Evolutionary conservation across 1,140 invertebrate genomes (phyloP), one percentile per base, ranked within the genome.

Genomic region (Aphelenchoides fujianensis): DNA sequence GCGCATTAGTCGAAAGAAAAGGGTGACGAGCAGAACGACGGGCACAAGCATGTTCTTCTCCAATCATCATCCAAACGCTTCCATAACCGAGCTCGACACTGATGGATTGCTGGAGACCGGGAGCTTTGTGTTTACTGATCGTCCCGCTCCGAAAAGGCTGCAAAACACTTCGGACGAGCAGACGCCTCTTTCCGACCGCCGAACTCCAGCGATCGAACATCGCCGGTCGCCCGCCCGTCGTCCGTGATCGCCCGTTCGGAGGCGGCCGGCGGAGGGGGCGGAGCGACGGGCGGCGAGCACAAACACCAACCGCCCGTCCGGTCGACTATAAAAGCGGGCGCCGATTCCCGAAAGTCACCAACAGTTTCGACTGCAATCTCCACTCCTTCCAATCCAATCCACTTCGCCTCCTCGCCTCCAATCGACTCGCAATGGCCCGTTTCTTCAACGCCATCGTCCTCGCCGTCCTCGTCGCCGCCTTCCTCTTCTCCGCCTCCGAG

Each of bases 301-400:
- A n/a, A 48, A 48, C 41, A 48, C 41, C 12, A 48, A 48, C 41
- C 12, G 23, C 41, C 12, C 41, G 41, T 12, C 23, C 23, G 12
- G 23, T 48, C 41, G 41, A 48, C 12, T 48, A 48, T 48, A 48
- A 48, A 48, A 48, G 41, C 41, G 41, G 23, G 12, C 12, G 41
- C 41, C 41, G 41, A 48, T 48, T 23, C 41, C 12, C 41, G 23
- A 48, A 48, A 16, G 12, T 48, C 41, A 48, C 23, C 41, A 48
- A 48, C 41, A 48, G 41, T 48, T 48, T 48, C 41, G 23, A 48
- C 41, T 48, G 41, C n/a, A n/a, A n/a, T n/a, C n/a, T n/a, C n/a
- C n/a, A n/a, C n/a, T 48, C 41, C 12, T 48, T 48, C 23, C 41
- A 48, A 48, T 48, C 23, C 41, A 48, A 48, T n/a, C n/a, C n/a